These are phyloP conservation scores for Pollenia griseotomentosa DNA, from an alignment of 2,888 invertebrate genomes.

Conservation along the genomic window DNA sequence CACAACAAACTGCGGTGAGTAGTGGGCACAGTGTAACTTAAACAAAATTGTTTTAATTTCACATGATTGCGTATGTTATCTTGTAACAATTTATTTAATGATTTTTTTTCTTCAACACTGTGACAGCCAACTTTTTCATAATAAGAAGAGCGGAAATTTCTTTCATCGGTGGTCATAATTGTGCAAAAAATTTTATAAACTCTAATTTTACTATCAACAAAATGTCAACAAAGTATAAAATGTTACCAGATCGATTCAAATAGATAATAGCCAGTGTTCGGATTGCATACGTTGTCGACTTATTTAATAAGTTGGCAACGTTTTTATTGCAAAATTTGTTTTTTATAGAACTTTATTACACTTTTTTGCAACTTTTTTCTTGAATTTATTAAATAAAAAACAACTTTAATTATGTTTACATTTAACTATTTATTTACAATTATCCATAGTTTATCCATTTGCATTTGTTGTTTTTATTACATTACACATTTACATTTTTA, in stretches of 20 bases:
- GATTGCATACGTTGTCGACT: too few species aligned
- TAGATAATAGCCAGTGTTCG: too few species aligned
- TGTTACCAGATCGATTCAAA: neutral
- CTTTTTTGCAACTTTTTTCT: too few species aligned
- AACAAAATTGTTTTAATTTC: slow-evolving; percentile 93
- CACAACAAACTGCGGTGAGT: slow-evolving; percentile 91
- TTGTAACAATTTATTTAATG: slow-evolving; percentile 93
- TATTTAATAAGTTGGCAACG: too few species aligned
- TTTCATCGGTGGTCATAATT: slow-evolving; percentile 86
- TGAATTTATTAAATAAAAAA: too few species aligned
- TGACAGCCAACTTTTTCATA: slow-evolving; percentile 95
- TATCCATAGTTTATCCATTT: slow-evolving; percentile 46
- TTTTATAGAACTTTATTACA: too few species aligned
- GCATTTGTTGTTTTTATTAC: slow-evolving; percentile 48
- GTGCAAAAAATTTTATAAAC: neutral
- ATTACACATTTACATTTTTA: slow-evolving; percentile 57
- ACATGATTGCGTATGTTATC: slow-evolving; percentile 88
- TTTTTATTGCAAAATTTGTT: too few species aligned
- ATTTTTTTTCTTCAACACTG: slow-evolving; percentile 95
- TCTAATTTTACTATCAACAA: neutral
- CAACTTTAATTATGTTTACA: neutral
- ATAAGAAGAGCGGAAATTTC: slow-evolving; percentile 92
- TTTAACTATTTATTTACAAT: slow-evolving; percentile 70
- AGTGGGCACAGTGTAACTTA: slow-evolving; percentile 93
- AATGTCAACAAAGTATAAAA: slow-evolving; percentile 4